These are phyloP conservation scores for Hydroisotoma schaefferi DNA, from an alignment of 2,888 invertebrate genomes.

Conservation along the genomic window DNA sequence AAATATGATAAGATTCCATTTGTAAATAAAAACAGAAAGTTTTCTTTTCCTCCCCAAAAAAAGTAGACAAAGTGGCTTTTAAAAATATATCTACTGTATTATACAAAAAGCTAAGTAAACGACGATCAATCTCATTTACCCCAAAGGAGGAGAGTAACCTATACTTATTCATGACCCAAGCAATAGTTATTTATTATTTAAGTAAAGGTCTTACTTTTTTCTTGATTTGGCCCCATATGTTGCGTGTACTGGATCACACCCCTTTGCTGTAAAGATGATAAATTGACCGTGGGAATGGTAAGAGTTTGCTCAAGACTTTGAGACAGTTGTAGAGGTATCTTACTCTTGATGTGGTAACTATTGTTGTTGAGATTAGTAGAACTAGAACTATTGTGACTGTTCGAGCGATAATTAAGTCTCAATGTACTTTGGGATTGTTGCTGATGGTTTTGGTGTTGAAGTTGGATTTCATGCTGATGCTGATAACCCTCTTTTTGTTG, in stretches of 20 bases:
- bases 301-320: conserved; percentile 11
- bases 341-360: conserved; percentile 33
- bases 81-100: too few relatives aligned
- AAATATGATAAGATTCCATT: too few relatives aligned
- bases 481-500: not conserved
- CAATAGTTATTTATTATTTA: not conserved
- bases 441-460: not conserved
- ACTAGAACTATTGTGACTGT: conserved; percentile 21
- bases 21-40: too few relatives aligned
- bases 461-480: not conserved
- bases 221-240: conserved; percentile 43
- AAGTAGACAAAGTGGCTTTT: too few relatives aligned
- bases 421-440: not conserved
- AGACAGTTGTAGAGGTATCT: too few relatives aligned
- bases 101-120: too few relatives aligned
- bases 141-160: too few relatives aligned
- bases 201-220: conserved; percentile 42
- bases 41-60: too few relatives aligned
- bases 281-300: conserved; percentile 12
- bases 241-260: conserved; percentile 47
- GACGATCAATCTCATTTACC: too few relatives aligned
- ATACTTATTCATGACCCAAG: too few relatives aligned
- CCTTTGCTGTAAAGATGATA: conserved; percentile 27
- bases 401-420: not conserved
- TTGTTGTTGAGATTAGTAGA: conserved; percentile 13